Evolutionary conservation across 2,113 vertebrate genomes (phyloP), one percentile per base, ranked within the genome.

Genomic region (Cyrtonyx montezumae): DNA sequence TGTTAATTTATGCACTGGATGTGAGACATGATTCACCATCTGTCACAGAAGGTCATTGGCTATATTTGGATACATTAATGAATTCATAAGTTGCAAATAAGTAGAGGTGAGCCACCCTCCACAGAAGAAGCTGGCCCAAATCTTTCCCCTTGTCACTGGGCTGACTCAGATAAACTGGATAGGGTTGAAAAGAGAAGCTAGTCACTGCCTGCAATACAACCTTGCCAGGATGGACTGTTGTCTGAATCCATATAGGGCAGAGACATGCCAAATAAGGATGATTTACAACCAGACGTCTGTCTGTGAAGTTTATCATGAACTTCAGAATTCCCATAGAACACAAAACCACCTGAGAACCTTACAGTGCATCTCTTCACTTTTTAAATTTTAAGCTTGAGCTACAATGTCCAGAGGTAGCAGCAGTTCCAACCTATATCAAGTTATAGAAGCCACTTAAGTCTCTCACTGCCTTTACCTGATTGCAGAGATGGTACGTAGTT

Each of bases 1-100:
- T 95, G 82, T 84, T 93, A 84, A 95, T 93, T 95, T 88, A 82
- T 90, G 69, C 88, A 87, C 75, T 95, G 48, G 58, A 88, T 93
- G 32, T 84, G 66, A 93, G 62, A 90, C 21, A 37, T 58, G 69
- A 87, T 81, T 96, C 83, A 95, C 86, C 86, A 91, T 86, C 93
- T 95, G 88, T 79, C 91, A 84, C 80, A 88, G 83, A 94, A 90
- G 83, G 93, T 91, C 91, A 93, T n/a, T 63, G 67, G 21, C 59
- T 94, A 56, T 93, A 91, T 94, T 93, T 94, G 88, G 67, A 90
- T 84, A 32, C 49, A 84, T 77, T 95, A 86, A 87, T 87, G 87
- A 94, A 90, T 81, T 78, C 87, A 69, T 32, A 88, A 65, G 40
- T 68, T 91, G 69, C 61, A 92, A 78, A 91, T 1, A 3, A 88